Percentiles rank a stretch among this genome's conserved stretches.
Evolutionary conservation across 1,140 invertebrate species (phyloP).

Genomic region (Pseudoatta argentina): DNA sequence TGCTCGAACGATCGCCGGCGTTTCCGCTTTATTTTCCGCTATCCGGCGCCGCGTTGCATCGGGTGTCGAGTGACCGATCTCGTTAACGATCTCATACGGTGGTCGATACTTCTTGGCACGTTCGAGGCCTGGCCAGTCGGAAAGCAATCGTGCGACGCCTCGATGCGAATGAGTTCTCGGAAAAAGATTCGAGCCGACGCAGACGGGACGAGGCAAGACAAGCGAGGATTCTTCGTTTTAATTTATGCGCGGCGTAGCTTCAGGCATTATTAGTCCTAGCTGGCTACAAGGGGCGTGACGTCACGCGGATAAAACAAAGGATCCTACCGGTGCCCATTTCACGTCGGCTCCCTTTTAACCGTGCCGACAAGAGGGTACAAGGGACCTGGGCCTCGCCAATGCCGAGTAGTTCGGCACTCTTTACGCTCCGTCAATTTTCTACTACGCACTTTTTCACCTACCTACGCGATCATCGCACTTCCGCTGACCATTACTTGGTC

Average conservation of each 20-base stretch:
- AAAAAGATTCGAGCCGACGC: slow-evolving; percentile 67
- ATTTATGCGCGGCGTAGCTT: slow-evolving; percentile 84
- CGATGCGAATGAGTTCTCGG: slow-evolving; percentile 67
- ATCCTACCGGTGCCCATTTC: slow-evolving; percentile 78
- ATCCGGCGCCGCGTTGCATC: neutral
- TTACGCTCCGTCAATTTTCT: slow-evolving; percentile 52
- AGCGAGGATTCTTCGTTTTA: slow-evolving; percentile 80
- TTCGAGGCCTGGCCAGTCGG: neutral
- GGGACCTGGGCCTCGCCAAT: neutral
- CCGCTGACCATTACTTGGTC: neutral
- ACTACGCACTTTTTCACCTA: slow-evolving; percentile 23
- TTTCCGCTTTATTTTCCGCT: slow-evolving; percentile 43
- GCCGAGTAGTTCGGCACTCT: slow-evolving; percentile 42
- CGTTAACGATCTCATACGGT: slow-evolving; percentile 17
- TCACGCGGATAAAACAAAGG: slow-evolving; percentile 85
- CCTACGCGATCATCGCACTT: neutral
- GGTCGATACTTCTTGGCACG: slow-evolving; percentile 41
- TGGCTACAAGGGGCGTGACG: slow-evolving; percentile 82
- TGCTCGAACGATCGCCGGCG: slow-evolving; percentile 57
- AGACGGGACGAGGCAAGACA: slow-evolving; percentile 44
- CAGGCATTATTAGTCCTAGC: slow-evolving; percentile 84
- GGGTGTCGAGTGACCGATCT: slow-evolving; percentile 45
- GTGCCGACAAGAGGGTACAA: slow-evolving; percentile 74
- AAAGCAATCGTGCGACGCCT: slow-evolving; percentile 39
- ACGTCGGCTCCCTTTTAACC: slow-evolving; percentile 79